Conservation (phyloP, 1,140 invertebrate genomes). For the Euglossa dilemma region DNA sequence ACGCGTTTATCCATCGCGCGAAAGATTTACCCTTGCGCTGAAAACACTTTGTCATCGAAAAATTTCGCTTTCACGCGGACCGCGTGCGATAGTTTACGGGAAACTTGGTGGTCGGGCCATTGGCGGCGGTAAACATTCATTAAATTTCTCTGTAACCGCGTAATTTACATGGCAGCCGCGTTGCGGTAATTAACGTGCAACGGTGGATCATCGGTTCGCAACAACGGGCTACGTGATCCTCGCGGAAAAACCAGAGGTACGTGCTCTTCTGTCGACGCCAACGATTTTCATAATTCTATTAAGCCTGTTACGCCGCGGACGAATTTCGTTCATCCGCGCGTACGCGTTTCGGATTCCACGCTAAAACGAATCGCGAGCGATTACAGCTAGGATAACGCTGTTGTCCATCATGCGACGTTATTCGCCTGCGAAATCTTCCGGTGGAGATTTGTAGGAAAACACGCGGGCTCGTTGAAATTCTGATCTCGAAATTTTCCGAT, state of each 20-base stretch:
- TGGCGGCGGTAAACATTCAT: slow-evolving; percentile 49
- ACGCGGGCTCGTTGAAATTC: no score
- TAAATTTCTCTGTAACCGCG: slow-evolving; percentile 47
- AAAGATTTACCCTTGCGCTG: not conserved
- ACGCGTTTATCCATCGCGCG: not conserved
- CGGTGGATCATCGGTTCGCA: not conserved
- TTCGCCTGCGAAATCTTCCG: no score
- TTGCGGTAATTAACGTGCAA: slow-evolving; percentile 44
- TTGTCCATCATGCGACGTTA: no score
- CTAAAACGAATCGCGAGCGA: no score
- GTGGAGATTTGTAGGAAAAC: no score
- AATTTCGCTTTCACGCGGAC: not conserved
- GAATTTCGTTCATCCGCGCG: not conserved
- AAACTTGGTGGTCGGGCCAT: slow-evolving; percentile 32
- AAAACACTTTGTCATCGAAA: not conserved
- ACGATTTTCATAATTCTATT: slow-evolving; percentile 25
- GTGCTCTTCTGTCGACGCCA: no score
- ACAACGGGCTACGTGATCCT: not conserved
- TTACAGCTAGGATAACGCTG: no score
- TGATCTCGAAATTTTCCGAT: no score
- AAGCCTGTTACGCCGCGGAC: not conserved
- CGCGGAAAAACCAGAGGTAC: not conserved
- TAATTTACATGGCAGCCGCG: slow-evolving; percentile 45
- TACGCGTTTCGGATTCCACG: not conserved
- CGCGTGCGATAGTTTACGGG: slow-evolving; percentile 7